Evolutionary conservation across 2,797 vertebrate genomes (phyloP), one percentile per base, ranked within the genome.

Genomic region (Tauraco hartlaubi): DNA sequence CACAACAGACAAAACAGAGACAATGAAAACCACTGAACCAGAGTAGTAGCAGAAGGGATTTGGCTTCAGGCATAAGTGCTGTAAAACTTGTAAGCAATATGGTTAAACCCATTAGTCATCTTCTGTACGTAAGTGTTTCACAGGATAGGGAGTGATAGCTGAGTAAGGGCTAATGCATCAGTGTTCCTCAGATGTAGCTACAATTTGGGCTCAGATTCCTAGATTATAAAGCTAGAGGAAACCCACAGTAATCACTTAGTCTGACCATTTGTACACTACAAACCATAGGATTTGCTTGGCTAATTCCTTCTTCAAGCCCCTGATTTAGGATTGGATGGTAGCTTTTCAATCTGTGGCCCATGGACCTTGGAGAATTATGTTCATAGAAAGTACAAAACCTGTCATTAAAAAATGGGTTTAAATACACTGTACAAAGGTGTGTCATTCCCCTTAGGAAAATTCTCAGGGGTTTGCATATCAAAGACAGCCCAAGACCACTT

Each of bases 11-110:
- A 46, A 95, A 91, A 76, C 48, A 88, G 64, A 92, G 33, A 62
- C 66, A 81, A 81, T 94, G 66, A 94, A 94, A 96, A 64, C 76
- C 73, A 85, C 55, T 94, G 73, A 85, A 94, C 63, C 86, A 96
- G 77, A 67, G 76, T 19, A 81, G 84, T 29, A 59, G 68, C 71
- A 94, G 76, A 92, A 83, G 51, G 35, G 69, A 68, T 95, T 89
- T 94, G 68, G 68, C 94, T 89, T 83, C 51, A 71, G 72, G 89
- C 29, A 0, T 17, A 64, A 66, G n/a, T 28, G 62, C 62, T 78
- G 69, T 85, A 92, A 83, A 92, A 89, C 46, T 62, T 85, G 31
- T 69, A 90, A 89, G 88, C 63, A 95, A 49, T 68, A 69, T 28
- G 64, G 75, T 80, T 94, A 83, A 95, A 92, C 17, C 41, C 94